Percentiles rank a stretch among this genome's conserved stretches.
These are phyloP conservation scores for Delphinapterus leucas DNA, from an alignment of 2,113 vertebrate genomes.

Conservation along the genomic window DNA sequence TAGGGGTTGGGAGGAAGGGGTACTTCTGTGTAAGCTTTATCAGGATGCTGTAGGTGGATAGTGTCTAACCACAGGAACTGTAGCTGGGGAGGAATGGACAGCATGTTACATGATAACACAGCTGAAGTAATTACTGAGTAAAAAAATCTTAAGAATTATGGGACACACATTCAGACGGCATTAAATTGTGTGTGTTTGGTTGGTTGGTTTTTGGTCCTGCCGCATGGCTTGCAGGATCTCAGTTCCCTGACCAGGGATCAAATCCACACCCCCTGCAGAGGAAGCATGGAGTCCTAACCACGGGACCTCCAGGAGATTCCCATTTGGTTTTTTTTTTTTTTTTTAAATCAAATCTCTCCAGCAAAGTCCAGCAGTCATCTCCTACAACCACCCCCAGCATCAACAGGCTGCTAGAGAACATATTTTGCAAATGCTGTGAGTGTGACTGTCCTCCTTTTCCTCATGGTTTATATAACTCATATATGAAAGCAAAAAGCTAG, in stretches of 20 bases:
- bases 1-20: neutral
- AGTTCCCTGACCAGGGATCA: neutral
- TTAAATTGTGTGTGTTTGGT: neutral
- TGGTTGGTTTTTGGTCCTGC: neutral
- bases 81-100: neutral
- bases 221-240: neutral
- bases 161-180: neutral
- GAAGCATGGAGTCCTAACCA: neutral
- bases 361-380: neutral
- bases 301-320: neutral
- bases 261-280: neutral
- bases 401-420: neutral
- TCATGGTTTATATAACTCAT: neutral
- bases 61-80: neutral
- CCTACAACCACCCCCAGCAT: neutral
- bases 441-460: neutral
- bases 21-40: neutral
- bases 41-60: neutral
- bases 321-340: neutral
- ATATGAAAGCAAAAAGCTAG: neutral
- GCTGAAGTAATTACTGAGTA: neutral
- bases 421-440: neutral
- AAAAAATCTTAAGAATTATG: neutral
- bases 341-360: neutral
- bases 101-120: neutral